phyloP scores from a whole-genome alignment of 2,888 invertebrate species.

The Odontothrips loti region DNA sequence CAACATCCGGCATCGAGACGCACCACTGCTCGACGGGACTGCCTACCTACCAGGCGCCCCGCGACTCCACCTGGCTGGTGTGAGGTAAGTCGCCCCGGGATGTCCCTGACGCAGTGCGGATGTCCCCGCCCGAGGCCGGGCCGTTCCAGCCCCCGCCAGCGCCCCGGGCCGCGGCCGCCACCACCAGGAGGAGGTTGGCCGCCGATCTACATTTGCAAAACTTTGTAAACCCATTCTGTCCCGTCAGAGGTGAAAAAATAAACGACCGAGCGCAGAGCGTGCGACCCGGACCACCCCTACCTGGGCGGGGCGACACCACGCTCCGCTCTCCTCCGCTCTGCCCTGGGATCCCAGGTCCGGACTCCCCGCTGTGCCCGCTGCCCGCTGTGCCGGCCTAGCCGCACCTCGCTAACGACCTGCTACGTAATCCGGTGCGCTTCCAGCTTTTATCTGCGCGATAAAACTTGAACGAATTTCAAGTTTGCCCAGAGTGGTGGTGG shows the following conservation, averaged over 20 bases:
- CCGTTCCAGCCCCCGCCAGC: not conserved
- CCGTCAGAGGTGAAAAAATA: slow-evolving; percentile 12
- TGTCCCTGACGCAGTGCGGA: not conserved
- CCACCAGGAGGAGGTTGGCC: not conserved
- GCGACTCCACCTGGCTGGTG: not conserved
- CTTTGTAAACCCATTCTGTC: not conserved
- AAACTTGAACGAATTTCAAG: slow-evolving; percentile 24
- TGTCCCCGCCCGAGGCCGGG: not conserved
- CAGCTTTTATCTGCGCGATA: slow-evolving; percentile 24
- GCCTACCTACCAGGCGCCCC: not conserved
- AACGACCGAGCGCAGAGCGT: not conserved
- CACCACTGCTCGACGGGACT: not conserved
- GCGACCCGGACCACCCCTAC: not conserved
- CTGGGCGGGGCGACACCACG: not conserved
- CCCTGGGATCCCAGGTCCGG: not conserved
- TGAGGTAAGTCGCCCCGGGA: too few relatives aligned
- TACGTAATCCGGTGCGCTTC: slow-evolving; percentile 22
- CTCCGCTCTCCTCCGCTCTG: not conserved
- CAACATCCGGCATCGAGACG: not conserved
- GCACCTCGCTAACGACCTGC: slow-evolving; percentile 21
- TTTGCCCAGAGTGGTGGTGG: not conserved
- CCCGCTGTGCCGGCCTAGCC: not conserved
- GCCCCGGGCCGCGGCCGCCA: not conserved
- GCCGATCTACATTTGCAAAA: slow-evolving; percentile 12
- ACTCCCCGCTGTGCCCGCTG: not conserved